Conservation (phyloP, 1,140 invertebrate genomes). For the Drosophila mayri region DNA sequence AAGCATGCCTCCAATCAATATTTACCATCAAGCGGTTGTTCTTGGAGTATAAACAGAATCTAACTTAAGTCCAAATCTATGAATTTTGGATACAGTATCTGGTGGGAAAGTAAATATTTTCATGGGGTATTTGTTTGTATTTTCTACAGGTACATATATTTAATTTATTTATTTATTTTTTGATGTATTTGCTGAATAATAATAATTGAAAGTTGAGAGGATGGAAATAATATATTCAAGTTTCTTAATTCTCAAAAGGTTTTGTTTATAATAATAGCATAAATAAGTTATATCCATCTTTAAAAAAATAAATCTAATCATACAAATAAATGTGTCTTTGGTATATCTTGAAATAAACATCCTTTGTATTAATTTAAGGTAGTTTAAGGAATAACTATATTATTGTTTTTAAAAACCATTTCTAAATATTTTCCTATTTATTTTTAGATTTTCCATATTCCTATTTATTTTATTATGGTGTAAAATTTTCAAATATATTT, state of each 20-base stretch:
- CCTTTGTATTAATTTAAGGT: neutral
- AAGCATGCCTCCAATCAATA: constrained; percentile 25
- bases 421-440: neutral
- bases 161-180: too few species aligned
- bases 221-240: neutral
- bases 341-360: neutral
- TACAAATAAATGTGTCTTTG: neutral
- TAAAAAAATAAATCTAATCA: neutral
- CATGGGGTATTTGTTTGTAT: too few species aligned
- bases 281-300: too few species aligned
- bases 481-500: neutral
- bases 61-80: neutral
- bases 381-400: neutral
- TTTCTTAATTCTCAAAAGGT: neutral
- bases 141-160: neutral
- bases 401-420: neutral
- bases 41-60: neutral
- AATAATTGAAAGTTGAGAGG: neutral
- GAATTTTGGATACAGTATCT: constrained; percentile 2
- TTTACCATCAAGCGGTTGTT: constrained; percentile 22
- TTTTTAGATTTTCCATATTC: neutral
- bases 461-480: neutral
- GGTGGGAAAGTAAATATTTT: constrained; percentile 2
- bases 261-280: neutral
- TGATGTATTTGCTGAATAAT: too few species aligned